Evolutionary conservation across 2,888 invertebrate genomes (phyloP), one percentile per base, ranked within the genome.

Genomic region (Amiota communis): DNA sequence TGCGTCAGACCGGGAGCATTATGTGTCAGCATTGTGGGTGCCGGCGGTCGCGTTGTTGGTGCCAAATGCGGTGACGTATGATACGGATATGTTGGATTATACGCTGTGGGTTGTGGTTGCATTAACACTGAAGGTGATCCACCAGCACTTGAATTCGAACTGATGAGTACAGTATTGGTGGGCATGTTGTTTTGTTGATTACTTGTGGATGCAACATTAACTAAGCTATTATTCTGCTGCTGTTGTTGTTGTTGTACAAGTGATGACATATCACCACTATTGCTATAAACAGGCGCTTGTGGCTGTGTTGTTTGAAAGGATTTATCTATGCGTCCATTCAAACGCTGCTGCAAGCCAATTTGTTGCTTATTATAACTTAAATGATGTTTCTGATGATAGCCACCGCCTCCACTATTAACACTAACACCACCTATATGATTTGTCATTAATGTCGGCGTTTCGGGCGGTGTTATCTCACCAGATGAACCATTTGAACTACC

Each of bases 401-500:
- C 76, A 77, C 82, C 81, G 75, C 76, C 82, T 13, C 53, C n/a
- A 51, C 12, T n/a, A n/a, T n/a, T 17, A 1, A 8, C 49, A 13
- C 67, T 53, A 11, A 9, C 23, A 46, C 79, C 77, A 1, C 79
- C 74, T 36, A 80, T 71, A 71, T 77, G 81, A 59, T 85, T 64
- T 13, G 64, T 78, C 74, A 87, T 78, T 72, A 87, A 80, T 49
- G 86, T 88, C 49, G 90, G 90, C 72, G 90, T 90, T 76, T 89
- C 89, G 53, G 90, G 89, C 63, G 90, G 90, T 69, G 90, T 87
- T 75, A 86, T 83, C 68, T 90, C 90, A 23, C 88, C 89, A 13
- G 87, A 87, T n/a, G 90, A 90, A 36, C 89, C 89, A 78, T 89
- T 86, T n/a, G 90, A 89, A 75, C 90, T 89, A 47, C 89, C 89